phyloP scores from a whole-genome alignment of 30 jellyfish, hydroid and myxozoan species.

The Hydractinia echinata region DNA sequence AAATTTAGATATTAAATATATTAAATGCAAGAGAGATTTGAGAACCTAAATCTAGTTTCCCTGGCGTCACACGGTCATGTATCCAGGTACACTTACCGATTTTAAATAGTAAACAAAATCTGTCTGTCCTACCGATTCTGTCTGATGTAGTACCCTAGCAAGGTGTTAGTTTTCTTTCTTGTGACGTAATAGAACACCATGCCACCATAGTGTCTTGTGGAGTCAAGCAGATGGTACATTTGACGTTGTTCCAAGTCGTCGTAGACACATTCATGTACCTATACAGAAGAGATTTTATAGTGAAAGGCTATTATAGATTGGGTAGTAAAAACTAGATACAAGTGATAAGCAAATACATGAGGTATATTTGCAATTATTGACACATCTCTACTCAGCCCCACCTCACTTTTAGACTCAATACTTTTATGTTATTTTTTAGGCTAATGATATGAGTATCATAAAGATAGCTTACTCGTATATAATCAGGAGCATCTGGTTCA shows the following conservation, averaged over 20 bases:
- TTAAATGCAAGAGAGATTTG: no score
- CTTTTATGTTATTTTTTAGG: no score
- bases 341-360: no score
- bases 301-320: no score
- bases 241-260: conserved; percentile 52
- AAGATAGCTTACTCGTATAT: conserved; percentile 51
- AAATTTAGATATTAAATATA: no score
- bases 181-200: conserved; percentile 50
- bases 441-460: no score
- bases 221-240: conserved; percentile 46
- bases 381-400: no score
- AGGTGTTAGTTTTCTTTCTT: conserved; percentile 32
- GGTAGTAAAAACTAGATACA: no score
- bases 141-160: conserved; percentile 29
- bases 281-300: background rate
- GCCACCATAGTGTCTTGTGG: conserved; percentile 92
- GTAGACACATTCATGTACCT: conserved; percentile 73
- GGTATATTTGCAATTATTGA: no score
- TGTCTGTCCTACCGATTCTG: conserved; percentile 46
- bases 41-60: no score
- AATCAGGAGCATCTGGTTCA: conserved; percentile 85
- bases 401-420: no score
- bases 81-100: background rate
- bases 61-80: background rate
- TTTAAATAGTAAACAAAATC: background rate